Base-by-base conservation (phyloP, 2,113 vertebrate genomes). In the Eublepharis macularius region DNA sequence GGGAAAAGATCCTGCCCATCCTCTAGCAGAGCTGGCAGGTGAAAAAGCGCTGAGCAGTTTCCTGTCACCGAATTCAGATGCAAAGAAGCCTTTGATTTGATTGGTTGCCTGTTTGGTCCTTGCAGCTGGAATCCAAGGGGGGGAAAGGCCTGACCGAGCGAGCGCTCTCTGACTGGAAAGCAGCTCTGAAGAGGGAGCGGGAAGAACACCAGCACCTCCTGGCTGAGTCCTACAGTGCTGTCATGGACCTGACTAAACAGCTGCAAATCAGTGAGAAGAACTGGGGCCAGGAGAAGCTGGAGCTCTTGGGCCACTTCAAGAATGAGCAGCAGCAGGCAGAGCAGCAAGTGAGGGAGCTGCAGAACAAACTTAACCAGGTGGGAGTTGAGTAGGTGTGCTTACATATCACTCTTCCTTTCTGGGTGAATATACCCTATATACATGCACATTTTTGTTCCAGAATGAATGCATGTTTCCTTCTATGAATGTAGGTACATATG, bases 191-290 rank as follows among this genome's bases (percentile, higher is more conserved):
- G 94, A 96, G 97, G 88, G 98, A 99, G 89, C 95, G 98, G 0
- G 98, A 99, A 90, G 98, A 99, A 87, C 98, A 99, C 94, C 98
- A 99, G 89, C 98, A 98, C 86, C 97, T 99, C 83, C 96, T 99
- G 81, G 98, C 98, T 0, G 99, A 99, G 90, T 99, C 98, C 29
- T 99, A 99, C 76, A 97, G 98, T 0, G 98, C 98, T 0, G 98
- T 99, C 91, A 99, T 99, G 99, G 99, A 99, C 93, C 96, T 99
- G 74, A 99, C 98, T 0, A 98, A 98, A 92, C 98, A 99, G 96
- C 97, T 99, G 87, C 98, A 99, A 96, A 97, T 98, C 86, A 98
- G 96, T 0, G 98, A 99, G 95, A 98, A 97, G 93, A 98, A 98
- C 97, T 99, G 99, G 99, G 96, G 97, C 92, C 97, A 98, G 84